Base-by-base conservation (phyloP, 37 sponge, comb jelly and placozoan genomes). In the Theonella swinhoei region DNA sequence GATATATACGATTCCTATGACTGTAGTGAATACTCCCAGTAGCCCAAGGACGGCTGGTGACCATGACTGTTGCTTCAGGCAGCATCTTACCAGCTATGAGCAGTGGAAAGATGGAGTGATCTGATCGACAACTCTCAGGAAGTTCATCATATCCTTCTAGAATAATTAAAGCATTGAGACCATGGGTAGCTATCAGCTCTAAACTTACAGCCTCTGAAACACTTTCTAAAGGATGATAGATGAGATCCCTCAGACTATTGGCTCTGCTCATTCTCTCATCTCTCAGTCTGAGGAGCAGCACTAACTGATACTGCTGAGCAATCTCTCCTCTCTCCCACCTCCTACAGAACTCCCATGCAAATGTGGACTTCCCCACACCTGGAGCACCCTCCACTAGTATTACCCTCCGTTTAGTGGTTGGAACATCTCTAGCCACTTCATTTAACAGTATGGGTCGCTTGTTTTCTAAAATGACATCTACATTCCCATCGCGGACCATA, bases 71-170 rank as follows among this genome's bases (percentile, higher is more conserved):
- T 8, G 37, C 9, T 38, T 36, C 17, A 0, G 41, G 41, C 0
- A 72, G 42, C 36, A 38, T 26, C 36, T 14, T 36, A 25, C 73
- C 73, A 36, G 32, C 26, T 2, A 72, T 72, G 19, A 72, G 33
- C 26, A 8, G 23, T 28, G 73, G 25, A 17, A 72, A 38, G 40
- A 72, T 72, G 26, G 73, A 72, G 7, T 14, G 14, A 37, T 34
- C 73, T 39, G 35, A 34, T 36, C 14, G 32, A 38, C 36, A 38
- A 0, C 7, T 34, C 28, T 34, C 36, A 38, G 73, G 41, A 34
- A 72, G 39, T 38, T 72, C 73, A 72, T 72, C 73, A 38, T 39
- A 72, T 72, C 73, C 73, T 28, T 72, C 73, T 34, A 72, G 73
- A 39, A 72, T 38, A 11, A 72, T 8, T 38, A 72, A 72, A 34